Conservation (phyloP, 1,140 invertebrate genomes). For the Pseudobourletiella spinata region DNA sequence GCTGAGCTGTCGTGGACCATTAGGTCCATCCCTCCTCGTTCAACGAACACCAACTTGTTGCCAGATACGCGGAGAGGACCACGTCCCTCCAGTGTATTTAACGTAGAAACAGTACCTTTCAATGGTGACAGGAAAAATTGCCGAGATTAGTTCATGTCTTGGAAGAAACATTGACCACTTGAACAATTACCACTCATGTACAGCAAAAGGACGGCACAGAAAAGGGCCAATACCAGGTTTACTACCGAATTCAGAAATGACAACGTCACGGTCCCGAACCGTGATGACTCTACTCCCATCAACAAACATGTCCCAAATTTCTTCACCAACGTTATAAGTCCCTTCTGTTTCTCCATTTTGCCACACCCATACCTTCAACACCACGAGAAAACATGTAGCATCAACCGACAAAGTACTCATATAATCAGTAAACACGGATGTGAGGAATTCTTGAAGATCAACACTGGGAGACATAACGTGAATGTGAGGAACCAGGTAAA, state of each 20-base stretch:
- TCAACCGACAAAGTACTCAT: too few species aligned
- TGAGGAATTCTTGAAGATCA: background rate
- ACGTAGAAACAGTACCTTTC: background rate
- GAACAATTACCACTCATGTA: background rate
- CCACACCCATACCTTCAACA: background rate
- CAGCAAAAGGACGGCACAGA: background rate
- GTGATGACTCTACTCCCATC: background rate
- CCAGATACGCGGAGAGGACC: conserved; percentile 5
- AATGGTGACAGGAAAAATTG: background rate
- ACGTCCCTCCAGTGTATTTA: background rate
- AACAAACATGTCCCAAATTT: conserved; percentile 4
- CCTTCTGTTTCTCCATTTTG: background rate
- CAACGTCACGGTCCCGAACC: conserved; percentile 2
- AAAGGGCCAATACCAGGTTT: background rate
- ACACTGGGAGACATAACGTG: too few species aligned
- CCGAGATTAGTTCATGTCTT: background rate
- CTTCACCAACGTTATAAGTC: background rate
- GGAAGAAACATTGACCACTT: background rate
- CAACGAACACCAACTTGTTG: background rate
- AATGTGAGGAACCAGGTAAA: too few species aligned
- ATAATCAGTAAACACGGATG: too few species aligned
- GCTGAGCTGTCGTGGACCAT: background rate
- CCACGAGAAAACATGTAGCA: background rate
- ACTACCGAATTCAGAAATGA: background rate
- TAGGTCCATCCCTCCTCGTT: conserved; percentile 2